These are phyloP conservation scores for Oopsacas minuta DNA, from an alignment of 37 sponge, comb jelly and placozoan genomes.

Conservation along the genomic window DNA sequence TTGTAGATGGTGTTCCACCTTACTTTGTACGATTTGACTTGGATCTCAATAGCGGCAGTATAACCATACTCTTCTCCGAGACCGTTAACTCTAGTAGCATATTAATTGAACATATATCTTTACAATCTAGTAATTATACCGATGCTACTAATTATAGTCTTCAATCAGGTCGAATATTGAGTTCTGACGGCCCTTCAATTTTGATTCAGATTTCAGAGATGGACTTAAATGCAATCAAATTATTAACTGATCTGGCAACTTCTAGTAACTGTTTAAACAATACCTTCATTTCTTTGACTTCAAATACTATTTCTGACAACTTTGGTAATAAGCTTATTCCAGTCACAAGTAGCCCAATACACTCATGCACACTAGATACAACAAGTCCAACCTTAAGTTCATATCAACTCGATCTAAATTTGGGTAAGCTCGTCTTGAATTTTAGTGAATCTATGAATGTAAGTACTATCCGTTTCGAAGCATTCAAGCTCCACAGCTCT, in stretches of 20 bases:
- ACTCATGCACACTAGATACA: conserved; percentile 36
- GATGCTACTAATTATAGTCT: conserved; percentile 42
- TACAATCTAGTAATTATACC: neutral
- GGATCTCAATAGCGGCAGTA: conserved; percentile 56
- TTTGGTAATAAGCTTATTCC: conserved; percentile 38
- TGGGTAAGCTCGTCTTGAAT: conserved; percentile 45
- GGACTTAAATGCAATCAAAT: conserved; percentile 56
- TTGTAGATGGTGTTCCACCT: conserved; percentile 36
- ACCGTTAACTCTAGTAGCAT: conserved; percentile 42
- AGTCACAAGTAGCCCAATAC: neutral
- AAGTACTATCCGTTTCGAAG: conserved; percentile 23
- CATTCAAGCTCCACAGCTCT: conserved; percentile 36
- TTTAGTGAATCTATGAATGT: conserved; percentile 65
- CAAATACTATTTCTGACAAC: conserved; percentile 46
- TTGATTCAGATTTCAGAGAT: conserved; percentile 32
- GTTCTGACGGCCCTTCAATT: conserved; percentile 39
- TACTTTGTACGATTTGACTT: conserved; percentile 36
- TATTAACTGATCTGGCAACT: conserved; percentile 44
- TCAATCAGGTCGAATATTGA: conserved; percentile 17
- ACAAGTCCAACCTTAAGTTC: conserved; percentile 41
- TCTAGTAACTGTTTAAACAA: neutral
- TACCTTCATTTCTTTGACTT: conserved; percentile 52
- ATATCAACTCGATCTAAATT: conserved; percentile 52
- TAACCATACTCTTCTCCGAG: conserved; percentile 69
- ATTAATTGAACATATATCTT: neutral